Evolutionary conservation across 1,140 invertebrate genomes (phyloP).

Genomic region (Lepidurus packardi): DNA sequence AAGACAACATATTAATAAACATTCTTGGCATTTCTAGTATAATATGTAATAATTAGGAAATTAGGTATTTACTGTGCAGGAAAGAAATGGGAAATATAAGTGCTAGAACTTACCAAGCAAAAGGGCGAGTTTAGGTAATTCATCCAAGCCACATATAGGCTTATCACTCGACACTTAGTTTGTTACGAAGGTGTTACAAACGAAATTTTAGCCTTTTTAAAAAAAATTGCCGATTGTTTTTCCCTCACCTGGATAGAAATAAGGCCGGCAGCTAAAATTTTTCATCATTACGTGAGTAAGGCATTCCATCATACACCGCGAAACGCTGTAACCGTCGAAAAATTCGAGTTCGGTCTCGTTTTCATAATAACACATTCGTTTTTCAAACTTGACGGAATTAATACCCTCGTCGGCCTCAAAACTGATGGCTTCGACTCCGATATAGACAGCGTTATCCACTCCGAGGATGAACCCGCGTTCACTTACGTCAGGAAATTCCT

Average conservation of each 20-base stretch:
- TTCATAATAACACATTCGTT: slow-evolving; percentile 31
- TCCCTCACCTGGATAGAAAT: slow-evolving; percentile 32
- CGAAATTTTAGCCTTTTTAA: too few species aligned
- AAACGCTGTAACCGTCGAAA: slow-evolving; percentile 32
- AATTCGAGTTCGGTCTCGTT: slow-evolving; percentile 25
- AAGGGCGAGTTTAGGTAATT: neutral
- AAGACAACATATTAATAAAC: neutral
- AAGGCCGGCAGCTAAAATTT: slow-evolving; percentile 34
- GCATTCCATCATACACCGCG: slow-evolving; percentile 34
- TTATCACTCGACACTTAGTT: neutral
- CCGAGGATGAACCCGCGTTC: slow-evolving; percentile 33
- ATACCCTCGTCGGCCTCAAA: slow-evolving; percentile 25
- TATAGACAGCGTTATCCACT: slow-evolving; percentile 25
- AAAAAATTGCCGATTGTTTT: too few species aligned
- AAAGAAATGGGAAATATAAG: neutral
- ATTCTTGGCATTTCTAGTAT: neutral
- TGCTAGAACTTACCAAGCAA: neutral
- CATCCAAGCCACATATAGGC: neutral
- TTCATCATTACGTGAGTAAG: slow-evolving; percentile 30
- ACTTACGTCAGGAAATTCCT: slow-evolving; percentile 34
- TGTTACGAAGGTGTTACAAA: too few species aligned
- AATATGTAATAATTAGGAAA: neutral
- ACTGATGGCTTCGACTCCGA: slow-evolving; percentile 29
- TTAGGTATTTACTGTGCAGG: neutral
- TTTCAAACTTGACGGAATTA: slow-evolving; percentile 28